Evolutionary conservation across 1,140 invertebrate species (phyloP).

Genomic region (Chironomus tepperi): DNA sequence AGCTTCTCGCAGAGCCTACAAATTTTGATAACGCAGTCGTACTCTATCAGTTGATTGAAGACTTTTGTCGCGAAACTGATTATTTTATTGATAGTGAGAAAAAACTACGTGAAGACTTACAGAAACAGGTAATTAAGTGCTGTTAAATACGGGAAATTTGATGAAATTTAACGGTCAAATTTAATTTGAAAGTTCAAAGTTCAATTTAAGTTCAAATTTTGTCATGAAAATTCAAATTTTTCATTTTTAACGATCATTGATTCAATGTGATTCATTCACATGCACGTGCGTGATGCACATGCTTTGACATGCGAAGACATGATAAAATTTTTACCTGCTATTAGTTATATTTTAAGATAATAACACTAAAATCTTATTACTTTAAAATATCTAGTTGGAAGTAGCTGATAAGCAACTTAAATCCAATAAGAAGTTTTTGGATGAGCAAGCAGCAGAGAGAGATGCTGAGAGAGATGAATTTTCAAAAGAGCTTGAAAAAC

Average conservation of each 20-base stretch:
- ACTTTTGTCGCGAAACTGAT: constrained; percentile 50
- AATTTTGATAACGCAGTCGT: constrained; percentile 40
- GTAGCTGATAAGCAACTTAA: constrained; percentile 69
- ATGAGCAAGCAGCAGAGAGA: constrained; percentile 68
- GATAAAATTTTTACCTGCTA: too few relatives aligned
- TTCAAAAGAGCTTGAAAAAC: constrained; percentile 47
- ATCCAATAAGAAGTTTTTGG: constrained; percentile 62
- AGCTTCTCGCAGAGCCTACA: constrained; percentile 38
- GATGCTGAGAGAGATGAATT: constrained; percentile 71
- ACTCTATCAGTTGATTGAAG: constrained; percentile 50
- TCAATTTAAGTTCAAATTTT: too few relatives aligned
- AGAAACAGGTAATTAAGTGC: constrained; percentile 67
- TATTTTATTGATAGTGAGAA: constrained; percentile 52
- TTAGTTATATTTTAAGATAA: too few relatives aligned
- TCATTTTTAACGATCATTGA: not conserved
- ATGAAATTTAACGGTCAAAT: too few relatives aligned
- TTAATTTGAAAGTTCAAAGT: too few relatives aligned
- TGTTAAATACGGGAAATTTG: too few relatives aligned
- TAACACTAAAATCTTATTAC: not conserved
- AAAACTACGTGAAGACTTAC: constrained; percentile 57
- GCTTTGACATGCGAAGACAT: too few relatives aligned
- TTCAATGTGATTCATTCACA: too few relatives aligned
- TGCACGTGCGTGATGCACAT: too few relatives aligned
- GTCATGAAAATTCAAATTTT: too few relatives aligned
- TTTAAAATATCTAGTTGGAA: constrained; percentile 58